phyloP scores from a whole-genome alignment of 2,888 invertebrate species.

The Lasioglossum vierecki region DNA sequence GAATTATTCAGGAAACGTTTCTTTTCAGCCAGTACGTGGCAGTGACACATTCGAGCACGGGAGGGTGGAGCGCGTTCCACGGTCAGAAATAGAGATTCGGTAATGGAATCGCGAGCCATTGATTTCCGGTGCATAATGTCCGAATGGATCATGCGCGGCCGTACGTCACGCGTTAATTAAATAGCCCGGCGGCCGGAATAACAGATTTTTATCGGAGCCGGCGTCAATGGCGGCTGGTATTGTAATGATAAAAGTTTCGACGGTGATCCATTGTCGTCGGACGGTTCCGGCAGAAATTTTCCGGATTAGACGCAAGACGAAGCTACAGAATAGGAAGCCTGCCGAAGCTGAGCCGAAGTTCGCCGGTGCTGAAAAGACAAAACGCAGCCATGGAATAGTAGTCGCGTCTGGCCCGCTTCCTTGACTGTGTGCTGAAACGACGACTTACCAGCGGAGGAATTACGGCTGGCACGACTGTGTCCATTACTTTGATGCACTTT shows the following conservation, averaged over 20 bases:
- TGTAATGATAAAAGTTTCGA: conserved; percentile 28
- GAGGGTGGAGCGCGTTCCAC: neutral
- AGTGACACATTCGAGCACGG: neutral
- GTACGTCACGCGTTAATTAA: neutral
- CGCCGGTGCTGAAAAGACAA: conserved; percentile 42
- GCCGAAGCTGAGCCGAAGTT: conserved; percentile 36
- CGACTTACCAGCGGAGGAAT: conserved; percentile 46
- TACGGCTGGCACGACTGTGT: conserved; percentile 41
- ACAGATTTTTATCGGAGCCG: neutral
- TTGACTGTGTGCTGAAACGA: conserved; percentile 15
- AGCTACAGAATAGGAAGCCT: conserved; percentile 51
- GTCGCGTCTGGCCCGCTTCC: conserved; percentile 38
- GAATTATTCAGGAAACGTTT: neutral
- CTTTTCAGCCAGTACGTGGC: neutral
- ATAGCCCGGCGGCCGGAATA: neutral
- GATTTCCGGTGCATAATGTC: conserved; percentile 48
- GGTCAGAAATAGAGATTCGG: conserved; percentile 33
- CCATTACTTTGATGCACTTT: conserved; percentile 58
- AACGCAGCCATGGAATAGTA: conserved; percentile 46
- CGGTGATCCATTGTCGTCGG: conserved; percentile 15
- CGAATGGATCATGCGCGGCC: conserved; percentile 35
- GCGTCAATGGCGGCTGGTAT: neutral
- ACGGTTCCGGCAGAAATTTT: conserved; percentile 27
- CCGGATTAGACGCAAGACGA: conserved; percentile 47
- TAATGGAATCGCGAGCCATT: conserved; percentile 61